These are phyloP conservation scores for Petrocephalus microphthalmus DNA, from an alignment of 2,113 vertebrate species.

Conservation along the genomic window DNA sequence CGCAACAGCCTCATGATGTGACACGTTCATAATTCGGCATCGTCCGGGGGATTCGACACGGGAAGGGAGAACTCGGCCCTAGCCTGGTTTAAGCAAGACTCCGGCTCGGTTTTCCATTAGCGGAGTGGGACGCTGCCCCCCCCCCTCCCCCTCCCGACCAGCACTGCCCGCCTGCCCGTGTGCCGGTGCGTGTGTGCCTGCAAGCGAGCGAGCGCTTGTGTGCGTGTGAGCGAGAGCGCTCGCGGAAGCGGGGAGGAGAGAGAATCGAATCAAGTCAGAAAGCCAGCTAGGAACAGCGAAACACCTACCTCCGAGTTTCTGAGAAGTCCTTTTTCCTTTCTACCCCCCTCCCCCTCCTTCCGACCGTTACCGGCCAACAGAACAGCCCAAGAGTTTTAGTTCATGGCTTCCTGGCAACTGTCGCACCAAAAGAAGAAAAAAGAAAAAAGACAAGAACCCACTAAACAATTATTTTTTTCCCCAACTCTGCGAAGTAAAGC, in stretches of 20 bases:
- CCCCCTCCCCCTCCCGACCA: not conserved
- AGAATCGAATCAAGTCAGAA: slow-evolving; percentile 25
- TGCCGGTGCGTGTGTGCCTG: slow-evolving; percentile 37
- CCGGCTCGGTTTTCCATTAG: slow-evolving; percentile 80
- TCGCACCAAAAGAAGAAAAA: not conserved
- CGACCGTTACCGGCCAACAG: not conserved
- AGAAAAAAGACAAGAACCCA: not conserved
- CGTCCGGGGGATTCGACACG: slow-evolving; percentile 72
- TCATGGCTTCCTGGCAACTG: not conserved
- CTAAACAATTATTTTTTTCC: not conserved
- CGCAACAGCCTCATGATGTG: slow-evolving; percentile 98
- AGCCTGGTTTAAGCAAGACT: slow-evolving; percentile 81
- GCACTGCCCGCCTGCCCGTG: slow-evolving; percentile 31
- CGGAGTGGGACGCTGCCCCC: slow-evolving; percentile 48
- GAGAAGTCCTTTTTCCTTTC: slow-evolving; percentile 46
- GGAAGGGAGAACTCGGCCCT: slow-evolving; percentile 71
- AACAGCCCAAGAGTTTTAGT: slow-evolving; percentile 7
- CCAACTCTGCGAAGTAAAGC: slow-evolving; percentile 49
- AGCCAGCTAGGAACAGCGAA: slow-evolving; percentile 47
- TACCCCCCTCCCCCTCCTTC: slow-evolving; percentile 17
- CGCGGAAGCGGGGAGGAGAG: slow-evolving; percentile 4
- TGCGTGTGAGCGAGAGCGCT: slow-evolving; percentile 25
- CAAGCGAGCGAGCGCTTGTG: slow-evolving; percentile 20
- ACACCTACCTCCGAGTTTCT: slow-evolving; percentile 69
- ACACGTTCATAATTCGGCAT: slow-evolving; percentile 98